A percentile compares a stretch with the other conserved stretches of the same genome.
Evolutionary conservation across 64 coral and sea anemone species (phyloP).

Genomic region (Actinia equina): DNA sequence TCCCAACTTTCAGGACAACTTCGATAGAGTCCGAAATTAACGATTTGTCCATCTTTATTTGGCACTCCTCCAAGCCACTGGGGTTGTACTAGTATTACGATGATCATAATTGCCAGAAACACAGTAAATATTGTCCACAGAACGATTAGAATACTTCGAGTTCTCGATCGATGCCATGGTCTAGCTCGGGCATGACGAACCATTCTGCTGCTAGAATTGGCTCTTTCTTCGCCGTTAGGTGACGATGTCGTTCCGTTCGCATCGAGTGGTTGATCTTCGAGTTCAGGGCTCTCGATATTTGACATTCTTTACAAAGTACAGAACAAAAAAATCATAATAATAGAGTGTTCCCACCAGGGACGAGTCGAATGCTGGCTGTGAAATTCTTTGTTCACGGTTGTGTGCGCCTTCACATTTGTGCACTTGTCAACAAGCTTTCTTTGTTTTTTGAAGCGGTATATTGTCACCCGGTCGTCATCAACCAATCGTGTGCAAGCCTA

Average conservation of each 20-base stretch:
- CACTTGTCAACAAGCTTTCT: background rate
- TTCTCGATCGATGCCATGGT: conserved; percentile 89
- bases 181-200: conserved; percentile 35
- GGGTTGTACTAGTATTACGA: conserved; percentile 92
- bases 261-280: background rate
- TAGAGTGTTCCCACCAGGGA: background rate
- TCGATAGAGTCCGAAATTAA: conserved; percentile 86
- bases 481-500: background rate
- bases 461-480: background rate
- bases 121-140: conserved; percentile 75
- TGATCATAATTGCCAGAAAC: conserved; percentile 88
- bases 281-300: background rate
- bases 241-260: conserved; percentile 20
- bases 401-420: background rate
- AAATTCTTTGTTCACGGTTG: background rate
- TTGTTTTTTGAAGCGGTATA: background rate
- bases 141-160: conserved; percentile 70
- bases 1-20: conserved; percentile 63
- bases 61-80: conserved; percentile 77
- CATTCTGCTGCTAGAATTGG: conserved; percentile 23
- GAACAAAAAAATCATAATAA: background rate
- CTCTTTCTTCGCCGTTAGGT: conserved; percentile 13
- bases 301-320: background rate
- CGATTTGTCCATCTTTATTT: background rate
- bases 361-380: background rate